Evolutionary conservation across 2,113 vertebrate species (phyloP).

Genomic region (Brachionichthys hirsutus): DNA sequence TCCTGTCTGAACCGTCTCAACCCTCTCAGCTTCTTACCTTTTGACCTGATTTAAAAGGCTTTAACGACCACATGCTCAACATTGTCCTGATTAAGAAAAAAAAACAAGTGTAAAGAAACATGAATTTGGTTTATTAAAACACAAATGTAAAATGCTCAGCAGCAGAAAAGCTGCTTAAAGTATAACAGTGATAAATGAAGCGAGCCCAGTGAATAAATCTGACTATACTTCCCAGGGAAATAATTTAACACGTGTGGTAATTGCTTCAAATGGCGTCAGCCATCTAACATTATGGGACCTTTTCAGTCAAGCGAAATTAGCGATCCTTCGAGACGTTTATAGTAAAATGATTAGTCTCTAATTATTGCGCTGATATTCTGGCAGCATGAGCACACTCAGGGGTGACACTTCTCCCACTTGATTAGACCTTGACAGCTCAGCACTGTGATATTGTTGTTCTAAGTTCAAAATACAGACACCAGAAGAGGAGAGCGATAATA

Average conservation of each 20-base stretch:
- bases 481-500: background rate
- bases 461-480: background rate
- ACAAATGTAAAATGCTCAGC: too few species aligned
- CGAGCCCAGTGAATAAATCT: conserved; percentile 18
- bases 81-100: background rate
- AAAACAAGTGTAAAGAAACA: too few species aligned
- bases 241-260: conserved; percentile 37
- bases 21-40: conserved; percentile 15
- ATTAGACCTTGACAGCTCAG: conserved; percentile 15
- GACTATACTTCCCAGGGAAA: conserved; percentile 15
- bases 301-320: conserved; percentile 39
- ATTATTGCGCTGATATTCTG: conserved; percentile 22
- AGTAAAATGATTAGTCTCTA: conserved; percentile 25
- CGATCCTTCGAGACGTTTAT: conserved; percentile 35
- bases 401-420: conserved; percentile 22
- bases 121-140: too few species aligned
- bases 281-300: conserved; percentile 8
- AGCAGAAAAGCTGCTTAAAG: background rate
- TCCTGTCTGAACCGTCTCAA: conserved; percentile 18
- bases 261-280: conserved; percentile 32
- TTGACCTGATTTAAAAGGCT: conserved; percentile 26
- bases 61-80: conserved; percentile 11
- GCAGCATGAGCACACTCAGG: conserved; percentile 21
- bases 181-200: conserved; percentile 27
- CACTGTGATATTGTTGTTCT: background rate